Base-by-base conservation (phyloP, 23 tunicate genomes). In the Oikopleura dioica region DNA sequence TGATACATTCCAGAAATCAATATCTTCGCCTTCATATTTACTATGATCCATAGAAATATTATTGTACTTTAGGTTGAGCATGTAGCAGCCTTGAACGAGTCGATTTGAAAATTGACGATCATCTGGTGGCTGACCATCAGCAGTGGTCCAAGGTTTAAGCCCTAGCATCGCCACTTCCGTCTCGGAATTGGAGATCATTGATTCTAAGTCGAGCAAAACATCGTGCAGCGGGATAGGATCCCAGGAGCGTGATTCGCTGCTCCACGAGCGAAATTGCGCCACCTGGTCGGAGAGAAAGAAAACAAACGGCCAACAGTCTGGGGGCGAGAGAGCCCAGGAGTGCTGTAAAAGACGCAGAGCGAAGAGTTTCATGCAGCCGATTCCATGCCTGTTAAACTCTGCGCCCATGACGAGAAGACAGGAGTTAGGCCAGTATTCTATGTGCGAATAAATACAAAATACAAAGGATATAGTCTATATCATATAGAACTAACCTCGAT, bases 301-400 rank as follows among this genome's bases (percentile, higher is more conserved):
- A 2, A 63, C 72, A 63, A 63, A 63, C 30, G 72, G 72, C 72
- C 72, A 63, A 63, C 72, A 63, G 26, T 63, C 72, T 2, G 16
- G 16, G 16, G 72, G 72, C 72, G 72, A 63, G 72, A 63, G 72
- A 31, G 72, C 72, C 72, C 72, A 63, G 26, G 72, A 63, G 72
- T 63, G 72, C 33, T 63, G 72, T 2, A 63, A 31, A 23, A 63
- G 26, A 16, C 72, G 72, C 33, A 12, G 72, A 28, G 72, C 72
- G 26, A 63, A 63, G 30, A 63, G 33, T 31, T 63, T 63, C 72
- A 63, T 63, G 26, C 72, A 63, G 4, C 72, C 72, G 2, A 63
- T 28, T 63, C 72, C 72, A 28, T 63, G 26, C 16, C 26, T 63
- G 33, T 63, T 31, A 63, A 63, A 63, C 26, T 63, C 72, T 24